These are phyloP conservation scores for Cactoblastis cactorum DNA, from an alignment of 2,888 invertebrate genomes.

Conservation along the genomic window DNA sequence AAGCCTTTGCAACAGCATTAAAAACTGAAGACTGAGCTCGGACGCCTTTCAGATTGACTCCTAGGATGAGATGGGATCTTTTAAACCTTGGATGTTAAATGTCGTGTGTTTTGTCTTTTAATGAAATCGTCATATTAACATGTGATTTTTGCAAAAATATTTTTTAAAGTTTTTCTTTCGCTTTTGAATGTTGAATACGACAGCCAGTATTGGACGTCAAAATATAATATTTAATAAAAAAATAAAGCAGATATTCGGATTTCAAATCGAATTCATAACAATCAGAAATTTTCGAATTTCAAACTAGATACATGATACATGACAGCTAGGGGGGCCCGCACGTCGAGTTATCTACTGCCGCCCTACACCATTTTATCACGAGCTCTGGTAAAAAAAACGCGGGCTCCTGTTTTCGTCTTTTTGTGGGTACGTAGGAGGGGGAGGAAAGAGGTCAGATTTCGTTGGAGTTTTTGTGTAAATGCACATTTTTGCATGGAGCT, in stretches of 20 bases:
- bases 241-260: slow-evolving; percentile 20
- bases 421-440: slow-evolving; percentile 33
- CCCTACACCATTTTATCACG: slow-evolving; percentile 47
- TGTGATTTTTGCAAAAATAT: too few species aligned
- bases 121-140: slow-evolving; percentile 7
- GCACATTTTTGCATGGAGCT: slow-evolving; percentile 75
- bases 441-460: slow-evolving; percentile 50
- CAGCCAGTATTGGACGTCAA: not conserved
- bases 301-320: slow-evolving; percentile 64
- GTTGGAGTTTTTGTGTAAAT: slow-evolving; percentile 56
- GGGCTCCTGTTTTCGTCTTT: slow-evolving; percentile 45
- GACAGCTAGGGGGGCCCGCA: slow-evolving; percentile 55
- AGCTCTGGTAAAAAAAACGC: slow-evolving; percentile 48
- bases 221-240: slow-evolving; percentile 2
- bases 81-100: not conserved
- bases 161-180: not conserved
- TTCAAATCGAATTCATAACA: slow-evolving; percentile 29
- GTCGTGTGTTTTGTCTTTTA: slow-evolving; percentile 4
- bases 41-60: slow-evolving; percentile 45
- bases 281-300: slow-evolving; percentile 46
- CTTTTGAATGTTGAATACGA: not conserved
- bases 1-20: slow-evolving; percentile 54
- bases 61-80: slow-evolving; percentile 29
- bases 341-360: slow-evolving; percentile 55
- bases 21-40: slow-evolving; percentile 52